Percentiles rank a stretch among this genome's conserved stretches.
Conservation (phyloP, 2,113 vertebrate genomes). For the Sturnira hondurensis region DNA sequence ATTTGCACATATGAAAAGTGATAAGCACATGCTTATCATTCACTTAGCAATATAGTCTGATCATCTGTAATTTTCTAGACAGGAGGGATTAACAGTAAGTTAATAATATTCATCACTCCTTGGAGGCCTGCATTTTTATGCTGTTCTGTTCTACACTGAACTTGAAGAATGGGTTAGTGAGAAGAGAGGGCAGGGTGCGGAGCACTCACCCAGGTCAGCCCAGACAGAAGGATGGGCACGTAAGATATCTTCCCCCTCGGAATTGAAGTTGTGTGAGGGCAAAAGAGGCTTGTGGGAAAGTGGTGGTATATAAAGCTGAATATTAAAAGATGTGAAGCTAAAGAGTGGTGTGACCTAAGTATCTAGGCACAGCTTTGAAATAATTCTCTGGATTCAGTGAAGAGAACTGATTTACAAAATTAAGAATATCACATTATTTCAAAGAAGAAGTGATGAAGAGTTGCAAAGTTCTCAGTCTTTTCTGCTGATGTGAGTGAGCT, state of each 20-base stretch:
- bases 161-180: neutral
- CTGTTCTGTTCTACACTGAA: neutral
- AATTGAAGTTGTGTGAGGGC: neutral
- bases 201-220: rapidly evolving
- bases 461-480: neutral
- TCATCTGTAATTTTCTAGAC: slow-evolving; percentile 27
- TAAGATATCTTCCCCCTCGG: neutral
- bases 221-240: neutral
- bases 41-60: neutral
- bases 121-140: neutral
- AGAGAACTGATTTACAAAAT: neutral
- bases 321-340: neutral
- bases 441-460: neutral
- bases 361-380: neutral
- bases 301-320: neutral
- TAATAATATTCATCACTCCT: neutral
- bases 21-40: neutral
- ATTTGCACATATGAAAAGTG: neutral
- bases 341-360: neutral
- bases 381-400: neutral
- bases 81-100: neutral
- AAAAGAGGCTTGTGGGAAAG: neutral
- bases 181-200: neutral
- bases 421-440: neutral
- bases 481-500: neutral